Base-by-base conservation (phyloP, 2,888 invertebrate genomes). In the Brachyptera risi region DNA sequence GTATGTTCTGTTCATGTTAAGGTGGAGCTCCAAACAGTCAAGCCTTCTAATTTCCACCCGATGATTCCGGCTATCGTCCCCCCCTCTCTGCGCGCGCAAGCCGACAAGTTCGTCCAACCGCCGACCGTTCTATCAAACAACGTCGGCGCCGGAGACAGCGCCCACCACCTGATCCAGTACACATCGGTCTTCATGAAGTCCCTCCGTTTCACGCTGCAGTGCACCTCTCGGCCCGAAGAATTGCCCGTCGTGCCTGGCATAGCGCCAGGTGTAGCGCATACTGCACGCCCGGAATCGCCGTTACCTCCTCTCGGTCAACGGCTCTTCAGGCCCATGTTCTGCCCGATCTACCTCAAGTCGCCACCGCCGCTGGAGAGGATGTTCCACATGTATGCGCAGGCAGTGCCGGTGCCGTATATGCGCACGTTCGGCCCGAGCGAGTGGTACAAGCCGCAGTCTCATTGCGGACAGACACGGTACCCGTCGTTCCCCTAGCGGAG, bases 101-200 rank as follows among this genome's bases (percentile, higher is more conserved):
- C n/a, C n/a, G n/a, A n/a, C n/a, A n/a, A n/a, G n/a, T n/a, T n/a
- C n/a, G n/a, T n/a, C n/a, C n/a, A n/a, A n/a, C 31, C 31, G 31
- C 5, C 31, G 7, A 31, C 5, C 31, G 31, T 11, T 11, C 31
- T 11, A 11, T 5, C 31, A 5, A 31, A 31, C 31, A 31, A 94
- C 85, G 76, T 91, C 88, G 62, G 93, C 86, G 65, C 88, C 82
- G 69, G 87, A 85, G 65, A 87, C n/a, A 93, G 92, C 68, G 9
- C 73, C 71, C 63, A 59, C 58, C 59, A 5, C 2, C 1, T n/a
- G 31, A 54, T 54, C 35, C 19, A 37, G n/a, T 54, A 54, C 54
- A 37, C 19, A 9, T 17, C 21, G 13, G 35, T 21, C 19, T 54
- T 21, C 37, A 17, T 54, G 54, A 11, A 21, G 35, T 23, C 31